Evolutionary conservation across 2,113 vertebrate genomes (phyloP).

Genomic region (Phalacrocorax aristotelis): DNA sequence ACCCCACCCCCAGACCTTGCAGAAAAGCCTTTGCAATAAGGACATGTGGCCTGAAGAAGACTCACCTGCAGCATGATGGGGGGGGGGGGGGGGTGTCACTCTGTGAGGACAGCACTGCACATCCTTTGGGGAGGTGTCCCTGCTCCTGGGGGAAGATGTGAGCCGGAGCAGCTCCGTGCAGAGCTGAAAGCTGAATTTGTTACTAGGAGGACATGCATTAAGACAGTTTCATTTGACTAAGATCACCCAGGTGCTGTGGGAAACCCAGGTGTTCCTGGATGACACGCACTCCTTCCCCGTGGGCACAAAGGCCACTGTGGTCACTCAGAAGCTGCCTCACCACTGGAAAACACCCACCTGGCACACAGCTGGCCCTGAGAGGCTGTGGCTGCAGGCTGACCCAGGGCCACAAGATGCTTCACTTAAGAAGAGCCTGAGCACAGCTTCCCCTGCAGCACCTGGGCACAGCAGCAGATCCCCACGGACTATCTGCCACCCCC

Average conservation of each 20-base stretch:
- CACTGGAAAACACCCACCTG: background rate
- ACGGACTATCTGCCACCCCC: too few species aligned
- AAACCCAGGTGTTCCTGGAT: background rate
- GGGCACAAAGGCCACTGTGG: fast-evolving
- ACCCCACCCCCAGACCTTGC: background rate
- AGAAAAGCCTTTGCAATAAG: fast-evolving
- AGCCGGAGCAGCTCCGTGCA: fast-evolving
- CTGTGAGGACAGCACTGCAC: fast-evolving
- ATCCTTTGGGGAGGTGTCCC: fast-evolving
- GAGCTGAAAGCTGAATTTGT: fast-evolving
- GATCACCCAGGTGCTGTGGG: background rate
- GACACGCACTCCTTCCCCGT: background rate
- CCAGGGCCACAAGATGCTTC: too few species aligned
- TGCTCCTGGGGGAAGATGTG: fast-evolving
- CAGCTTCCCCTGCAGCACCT: background rate
- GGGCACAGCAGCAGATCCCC: background rate
- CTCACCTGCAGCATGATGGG: too few species aligned
- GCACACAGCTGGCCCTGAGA: background rate
- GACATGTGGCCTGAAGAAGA: background rate
- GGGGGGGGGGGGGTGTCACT: fast-evolving
- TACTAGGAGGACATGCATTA: fast-evolving
- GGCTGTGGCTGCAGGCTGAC: background rate
- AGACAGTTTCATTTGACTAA: background rate
- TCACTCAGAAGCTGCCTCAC: background rate
- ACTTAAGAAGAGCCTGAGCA: background rate